These are phyloP conservation scores for Potamilus streckersoni DNA, from an alignment of 1,140 invertebrate species.

Conservation along the genomic window DNA sequence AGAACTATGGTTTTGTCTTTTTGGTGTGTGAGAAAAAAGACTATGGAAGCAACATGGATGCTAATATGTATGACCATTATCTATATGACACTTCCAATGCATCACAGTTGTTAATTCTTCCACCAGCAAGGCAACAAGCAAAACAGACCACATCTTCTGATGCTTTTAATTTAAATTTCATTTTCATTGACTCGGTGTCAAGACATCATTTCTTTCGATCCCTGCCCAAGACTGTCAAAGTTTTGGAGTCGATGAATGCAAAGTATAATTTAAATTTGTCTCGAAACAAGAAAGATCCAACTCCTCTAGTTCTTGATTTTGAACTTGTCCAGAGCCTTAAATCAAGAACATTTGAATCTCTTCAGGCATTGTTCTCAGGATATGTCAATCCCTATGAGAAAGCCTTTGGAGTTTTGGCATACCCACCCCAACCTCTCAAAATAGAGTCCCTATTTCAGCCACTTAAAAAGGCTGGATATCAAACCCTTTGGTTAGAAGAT, in stretches of 20 bases:
- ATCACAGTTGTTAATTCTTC: too few relatives aligned
- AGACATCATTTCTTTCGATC: slow-evolving; percentile 62
- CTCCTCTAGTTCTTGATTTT: slow-evolving; percentile 53
- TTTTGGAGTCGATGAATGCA: slow-evolving; percentile 29
- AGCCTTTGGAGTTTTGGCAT: slow-evolving; percentile 54
- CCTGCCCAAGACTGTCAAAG: slow-evolving; percentile 50
- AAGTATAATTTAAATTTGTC: too few relatives aligned
- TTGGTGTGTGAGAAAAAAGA: too few relatives aligned
- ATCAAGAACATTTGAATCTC: slow-evolving; percentile 61
- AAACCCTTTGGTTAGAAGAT: slow-evolving; percentile 64
- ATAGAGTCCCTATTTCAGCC: slow-evolving; percentile 42
- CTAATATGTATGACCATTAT: too few relatives aligned
- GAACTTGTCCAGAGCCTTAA: slow-evolving; percentile 59
- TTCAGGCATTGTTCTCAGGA: slow-evolving; percentile 50
- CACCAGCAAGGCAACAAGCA: too few relatives aligned
- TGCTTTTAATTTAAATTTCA: slow-evolving; percentile 56
- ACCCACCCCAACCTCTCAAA: slow-evolving; percentile 49
- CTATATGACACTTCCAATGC: too few relatives aligned
- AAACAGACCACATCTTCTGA: too few relatives aligned
- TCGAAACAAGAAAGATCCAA: not conserved
- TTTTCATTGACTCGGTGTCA: slow-evolving; percentile 64
- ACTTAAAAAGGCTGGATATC: slow-evolving; percentile 49
- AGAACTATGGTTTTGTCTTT: too few relatives aligned
- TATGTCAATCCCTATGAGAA: slow-evolving; percentile 46
- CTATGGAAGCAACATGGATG: too few relatives aligned